phyloP scores from a whole-genome alignment of 2,888 invertebrate genomes.

The Nezara viridula region DNA sequence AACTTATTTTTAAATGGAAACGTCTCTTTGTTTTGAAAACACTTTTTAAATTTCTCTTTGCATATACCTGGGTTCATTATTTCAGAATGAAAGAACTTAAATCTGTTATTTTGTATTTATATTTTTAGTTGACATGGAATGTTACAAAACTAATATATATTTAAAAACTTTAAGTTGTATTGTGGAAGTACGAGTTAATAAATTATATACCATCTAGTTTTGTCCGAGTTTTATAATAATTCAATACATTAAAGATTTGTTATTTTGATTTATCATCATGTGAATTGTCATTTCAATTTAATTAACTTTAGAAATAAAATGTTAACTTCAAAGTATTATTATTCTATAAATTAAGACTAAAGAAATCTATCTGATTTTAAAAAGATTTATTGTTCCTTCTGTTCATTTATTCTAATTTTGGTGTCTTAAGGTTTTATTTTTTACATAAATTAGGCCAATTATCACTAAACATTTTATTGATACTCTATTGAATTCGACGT shows the following conservation, averaged over 20 bases:
- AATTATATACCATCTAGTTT: background rate
- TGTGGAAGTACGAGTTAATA: background rate
- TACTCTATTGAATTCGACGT: too few species aligned
- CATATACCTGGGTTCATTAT: background rate
- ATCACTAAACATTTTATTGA: too few species aligned
- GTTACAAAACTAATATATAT: background rate
- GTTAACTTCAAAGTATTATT: too few species aligned
- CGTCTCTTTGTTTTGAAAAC: background rate
- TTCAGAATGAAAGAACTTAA: background rate
- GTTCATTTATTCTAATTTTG: too few species aligned
- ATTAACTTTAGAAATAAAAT: background rate
- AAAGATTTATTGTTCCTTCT: too few species aligned
- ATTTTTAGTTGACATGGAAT: background rate
- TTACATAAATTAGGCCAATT: too few species aligned
- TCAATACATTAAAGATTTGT: background rate
- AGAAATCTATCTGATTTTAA: too few species aligned
- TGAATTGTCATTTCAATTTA: background rate
- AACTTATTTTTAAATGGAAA: background rate
- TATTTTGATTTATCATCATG: conserved; percentile 2
- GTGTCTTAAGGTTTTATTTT: too few species aligned
- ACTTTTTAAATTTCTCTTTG: background rate
- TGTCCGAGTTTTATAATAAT: background rate
- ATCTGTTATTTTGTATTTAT: background rate
- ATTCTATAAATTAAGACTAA: too few species aligned
- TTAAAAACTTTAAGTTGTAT: background rate